Evolutionary conservation across 2,113 vertebrate genomes (phyloP).

Genomic region (Rhinolophus sinicus): DNA sequence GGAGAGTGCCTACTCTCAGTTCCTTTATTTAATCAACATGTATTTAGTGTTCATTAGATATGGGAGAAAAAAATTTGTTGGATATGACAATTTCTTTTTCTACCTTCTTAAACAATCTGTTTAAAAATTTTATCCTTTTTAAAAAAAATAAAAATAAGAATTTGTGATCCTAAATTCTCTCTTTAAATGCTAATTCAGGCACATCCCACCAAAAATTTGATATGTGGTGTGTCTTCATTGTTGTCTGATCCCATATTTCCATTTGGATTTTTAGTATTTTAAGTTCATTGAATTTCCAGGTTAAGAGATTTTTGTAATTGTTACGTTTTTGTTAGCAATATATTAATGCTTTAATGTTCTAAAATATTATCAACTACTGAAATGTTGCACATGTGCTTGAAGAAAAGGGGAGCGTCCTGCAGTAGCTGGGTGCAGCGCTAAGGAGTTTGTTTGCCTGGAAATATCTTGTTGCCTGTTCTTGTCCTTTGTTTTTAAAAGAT

Average conservation of each 20-base stretch:
- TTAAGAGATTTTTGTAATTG: background rate
- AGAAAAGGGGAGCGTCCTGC: background rate
- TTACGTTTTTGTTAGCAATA: background rate
- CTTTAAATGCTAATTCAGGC: background rate
- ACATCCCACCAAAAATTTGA: background rate
- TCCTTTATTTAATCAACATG: background rate
- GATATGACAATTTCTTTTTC: background rate
- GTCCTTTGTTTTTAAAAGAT: background rate
- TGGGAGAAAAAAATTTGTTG: background rate
- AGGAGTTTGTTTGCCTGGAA: background rate
- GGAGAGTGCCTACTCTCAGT: background rate
- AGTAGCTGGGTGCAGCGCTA: accelerated
- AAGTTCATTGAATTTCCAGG: background rate
- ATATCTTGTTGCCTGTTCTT: background rate
- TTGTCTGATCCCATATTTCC: background rate
- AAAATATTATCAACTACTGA: background rate
- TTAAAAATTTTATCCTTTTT: background rate
- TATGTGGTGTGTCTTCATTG: background rate
- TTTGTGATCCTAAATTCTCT: background rate
- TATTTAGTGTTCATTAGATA: background rate
- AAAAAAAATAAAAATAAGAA: background rate
- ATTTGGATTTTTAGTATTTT: background rate
- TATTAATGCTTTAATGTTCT: background rate
- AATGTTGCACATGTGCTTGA: background rate
- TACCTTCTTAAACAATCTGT: background rate